Conservation (phyloP, 2,113 vertebrate genomes). For the Pangasianodon hypophthalmus region DNA sequence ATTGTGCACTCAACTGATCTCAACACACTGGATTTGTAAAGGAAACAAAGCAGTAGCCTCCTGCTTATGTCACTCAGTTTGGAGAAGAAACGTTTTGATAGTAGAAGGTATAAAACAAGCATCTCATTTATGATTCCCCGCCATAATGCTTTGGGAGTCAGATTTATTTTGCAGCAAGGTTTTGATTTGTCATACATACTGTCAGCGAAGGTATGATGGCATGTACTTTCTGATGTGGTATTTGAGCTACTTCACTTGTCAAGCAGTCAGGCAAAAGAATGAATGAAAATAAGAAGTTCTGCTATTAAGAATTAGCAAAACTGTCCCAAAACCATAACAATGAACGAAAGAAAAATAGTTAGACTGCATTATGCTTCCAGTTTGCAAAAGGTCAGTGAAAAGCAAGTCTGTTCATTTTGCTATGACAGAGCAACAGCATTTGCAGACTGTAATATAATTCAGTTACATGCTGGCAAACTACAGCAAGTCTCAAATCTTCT, state of each 20-base stretch:
- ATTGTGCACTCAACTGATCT: constrained; percentile 12
- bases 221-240: background rate
- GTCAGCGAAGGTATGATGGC: too few species aligned
- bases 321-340: background rate
- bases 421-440: background rate
- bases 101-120: background rate
- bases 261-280: background rate
- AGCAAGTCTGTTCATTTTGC: background rate
- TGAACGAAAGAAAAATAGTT: background rate
- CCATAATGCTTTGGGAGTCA: background rate
- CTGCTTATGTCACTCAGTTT: background rate
- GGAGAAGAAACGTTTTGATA: background rate
- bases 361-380: background rate
- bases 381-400: too few species aligned
- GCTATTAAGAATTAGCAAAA: background rate
- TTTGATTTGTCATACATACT: background rate
- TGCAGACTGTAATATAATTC: background rate
- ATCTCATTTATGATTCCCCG: background rate
- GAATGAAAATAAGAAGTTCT: too few species aligned
- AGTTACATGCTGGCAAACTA: background rate
- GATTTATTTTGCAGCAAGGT: background rate
- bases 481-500: background rate
- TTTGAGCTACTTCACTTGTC: background rate
- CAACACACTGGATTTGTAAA: constrained; percentile 24
- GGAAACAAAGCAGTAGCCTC: background rate